Percentiles rank a stretch among this genome's conserved stretches.
phyloP scores from a whole-genome alignment of 2,113 vertebrate genomes.

The Alexandromys fortis region DNA sequence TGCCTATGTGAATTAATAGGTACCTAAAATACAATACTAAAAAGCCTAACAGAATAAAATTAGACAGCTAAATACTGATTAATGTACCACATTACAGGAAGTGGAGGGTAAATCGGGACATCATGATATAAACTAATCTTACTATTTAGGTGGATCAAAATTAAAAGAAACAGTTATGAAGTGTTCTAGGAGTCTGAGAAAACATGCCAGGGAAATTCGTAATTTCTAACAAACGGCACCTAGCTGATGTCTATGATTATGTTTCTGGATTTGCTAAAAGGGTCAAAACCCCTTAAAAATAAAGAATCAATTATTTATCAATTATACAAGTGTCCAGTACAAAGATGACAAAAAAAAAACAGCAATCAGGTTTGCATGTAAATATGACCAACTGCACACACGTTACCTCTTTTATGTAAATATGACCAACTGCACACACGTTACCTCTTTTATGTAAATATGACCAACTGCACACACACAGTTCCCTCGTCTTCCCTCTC shows the following conservation, averaged over 20 bases:
- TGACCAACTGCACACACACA: too few species aligned
- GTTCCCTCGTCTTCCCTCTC: not conserved
- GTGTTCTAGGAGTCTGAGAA: not conserved
- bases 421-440: not conserved
- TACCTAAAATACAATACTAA: not conserved
- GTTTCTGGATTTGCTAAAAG: slow-evolving; percentile 13
- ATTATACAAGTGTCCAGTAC: not conserved
- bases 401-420: too few species aligned
- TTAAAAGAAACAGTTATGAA: not conserved
- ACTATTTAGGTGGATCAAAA: slow-evolving; percentile 9
- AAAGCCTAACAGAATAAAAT: not conserved
- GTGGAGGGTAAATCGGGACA: not conserved
- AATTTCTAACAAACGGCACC: not conserved
- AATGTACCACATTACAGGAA: not conserved
- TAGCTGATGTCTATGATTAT: not conserved
- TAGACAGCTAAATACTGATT: not conserved
- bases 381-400: not conserved
- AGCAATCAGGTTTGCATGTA: not conserved
- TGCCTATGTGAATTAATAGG: not conserved
- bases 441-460: too few species aligned
- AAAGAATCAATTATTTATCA: not conserved
- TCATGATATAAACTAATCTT: not conserved
- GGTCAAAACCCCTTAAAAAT: not conserved
- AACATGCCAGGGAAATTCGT: not conserved
- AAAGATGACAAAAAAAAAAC: not conserved